Evolutionary conservation across 2,888 invertebrate genomes (phyloP).

Genomic region (Sceliomorpha sp.): DNA sequence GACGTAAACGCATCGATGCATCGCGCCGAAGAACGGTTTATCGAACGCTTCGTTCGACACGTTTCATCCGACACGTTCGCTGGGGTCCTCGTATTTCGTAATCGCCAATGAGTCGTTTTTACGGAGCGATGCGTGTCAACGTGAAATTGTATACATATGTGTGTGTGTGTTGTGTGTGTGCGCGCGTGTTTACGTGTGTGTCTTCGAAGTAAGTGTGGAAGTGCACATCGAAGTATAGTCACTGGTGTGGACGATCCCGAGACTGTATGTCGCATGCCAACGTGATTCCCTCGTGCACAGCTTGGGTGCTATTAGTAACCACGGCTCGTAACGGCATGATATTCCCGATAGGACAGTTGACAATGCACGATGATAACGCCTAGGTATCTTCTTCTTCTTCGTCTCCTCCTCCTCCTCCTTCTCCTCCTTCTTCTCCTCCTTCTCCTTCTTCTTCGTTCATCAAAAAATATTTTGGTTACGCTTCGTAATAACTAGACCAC

Average conservation of each 20-base stretch:
- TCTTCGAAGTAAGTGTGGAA: background rate
- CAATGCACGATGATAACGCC: no score
- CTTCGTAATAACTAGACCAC: no score
- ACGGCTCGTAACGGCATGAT: slow-evolving; percentile 5
- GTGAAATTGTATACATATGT: background rate
- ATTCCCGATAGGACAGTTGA: no score
- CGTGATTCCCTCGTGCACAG: slow-evolving; percentile 16
- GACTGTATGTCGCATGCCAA: slow-evolving; percentile 27
- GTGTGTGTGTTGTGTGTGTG: background rate
- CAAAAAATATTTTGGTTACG: no score
- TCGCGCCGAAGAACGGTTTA: no score
- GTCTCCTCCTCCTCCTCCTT: no score
- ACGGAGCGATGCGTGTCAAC: background rate
- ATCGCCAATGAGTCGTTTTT: slow-evolving; percentile 10
- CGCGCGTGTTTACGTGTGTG: background rate
- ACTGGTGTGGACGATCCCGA: slow-evolving; percentile 4
- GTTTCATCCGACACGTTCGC: no score
- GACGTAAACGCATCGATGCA: no score
- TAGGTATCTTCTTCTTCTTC: no score
- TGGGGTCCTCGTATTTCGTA: slow-evolving; percentile 1
- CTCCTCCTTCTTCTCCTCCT: no score
- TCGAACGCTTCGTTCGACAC: no score
- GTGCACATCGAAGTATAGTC: background rate
- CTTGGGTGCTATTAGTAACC: slow-evolving; percentile 18
- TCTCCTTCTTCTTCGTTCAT: no score